Evolutionary conservation across 37 sponge, comb jelly and placozoan genomes (phyloP).

Genomic region (Tethya wilhelma): DNA sequence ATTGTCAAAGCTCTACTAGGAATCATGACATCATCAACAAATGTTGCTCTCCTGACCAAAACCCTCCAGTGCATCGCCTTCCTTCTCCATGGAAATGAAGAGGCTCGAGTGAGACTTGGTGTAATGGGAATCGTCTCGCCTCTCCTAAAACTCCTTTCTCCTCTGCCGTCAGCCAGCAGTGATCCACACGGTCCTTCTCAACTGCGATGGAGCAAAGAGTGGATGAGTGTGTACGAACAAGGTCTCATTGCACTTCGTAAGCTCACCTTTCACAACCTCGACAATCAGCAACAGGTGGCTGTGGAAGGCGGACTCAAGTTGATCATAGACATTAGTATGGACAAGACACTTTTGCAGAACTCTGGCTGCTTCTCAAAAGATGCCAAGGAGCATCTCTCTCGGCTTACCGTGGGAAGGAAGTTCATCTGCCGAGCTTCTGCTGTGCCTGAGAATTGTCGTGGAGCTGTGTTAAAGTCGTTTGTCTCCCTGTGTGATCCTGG

Average conservation of each 20-base stretch:
- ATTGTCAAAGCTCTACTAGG: constrained; percentile 41
- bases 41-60: constrained; percentile 1
- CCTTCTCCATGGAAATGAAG: constrained; percentile 31
- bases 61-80: constrained; percentile 19
- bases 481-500: neutral
- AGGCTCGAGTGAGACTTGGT: constrained; percentile 16
- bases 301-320: constrained; percentile 42
- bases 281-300: constrained; percentile 30
- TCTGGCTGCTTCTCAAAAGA: neutral
- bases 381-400: constrained; percentile 5
- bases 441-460: constrained; percentile 6
- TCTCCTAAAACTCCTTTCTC: constrained; percentile 21
- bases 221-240: constrained; percentile 42
- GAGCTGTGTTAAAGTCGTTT: neutral
- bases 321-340: constrained; percentile 2
- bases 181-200: neutral
- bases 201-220: neutral
- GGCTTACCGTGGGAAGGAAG: constrained; percentile 28
- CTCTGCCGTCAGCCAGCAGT: neutral
- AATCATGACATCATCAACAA: constrained; percentile 22
- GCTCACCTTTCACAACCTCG: constrained; percentile 34
- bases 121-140: neutral
- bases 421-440: constrained; percentile 5
- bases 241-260: constrained; percentile 38
- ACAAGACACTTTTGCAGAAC: neutral